These are phyloP conservation scores for Plagodis pulveraria DNA, from an alignment of 2,888 invertebrate genomes.

Conservation along the genomic window DNA sequence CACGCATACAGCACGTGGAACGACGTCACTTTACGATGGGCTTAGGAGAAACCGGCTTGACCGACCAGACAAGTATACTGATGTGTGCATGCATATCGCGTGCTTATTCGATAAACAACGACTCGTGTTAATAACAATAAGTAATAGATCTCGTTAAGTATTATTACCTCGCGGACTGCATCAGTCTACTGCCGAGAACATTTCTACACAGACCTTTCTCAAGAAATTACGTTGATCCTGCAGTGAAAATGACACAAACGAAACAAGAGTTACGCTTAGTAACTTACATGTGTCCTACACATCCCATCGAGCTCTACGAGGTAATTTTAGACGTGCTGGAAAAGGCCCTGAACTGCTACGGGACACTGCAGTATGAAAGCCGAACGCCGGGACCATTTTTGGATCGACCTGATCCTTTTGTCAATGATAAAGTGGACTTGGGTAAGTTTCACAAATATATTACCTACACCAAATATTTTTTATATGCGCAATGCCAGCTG, in stretches of 20 bases:
- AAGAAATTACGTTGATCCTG: neutral
- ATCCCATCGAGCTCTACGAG: constrained; percentile 86
- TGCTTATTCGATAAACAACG: constrained; percentile 37
- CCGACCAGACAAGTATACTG: constrained; percentile 41
- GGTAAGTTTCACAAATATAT: constrained; percentile 66
- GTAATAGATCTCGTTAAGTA: constrained; percentile 17
- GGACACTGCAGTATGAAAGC: constrained; percentile 85
- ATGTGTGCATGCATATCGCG: constrained; percentile 51
- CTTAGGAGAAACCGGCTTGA: constrained; percentile 47
- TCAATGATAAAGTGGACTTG: constrained; percentile 79
- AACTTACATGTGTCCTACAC: constrained; percentile 86
- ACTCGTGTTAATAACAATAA: constrained; percentile 1
- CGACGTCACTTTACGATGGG: constrained; percentile 40
- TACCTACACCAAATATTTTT: neutral
- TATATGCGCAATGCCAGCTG: constrained; percentile 12
- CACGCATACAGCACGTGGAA: constrained; percentile 42
- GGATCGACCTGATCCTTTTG: constrained; percentile 84
- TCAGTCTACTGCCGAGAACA: constrained; percentile 22
- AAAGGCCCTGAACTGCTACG: constrained; percentile 72
- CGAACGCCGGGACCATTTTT: constrained; percentile 78
- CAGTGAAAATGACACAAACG: constrained; percentile 58
- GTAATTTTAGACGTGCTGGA: constrained; percentile 83
- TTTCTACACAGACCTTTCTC: constrained; percentile 8
- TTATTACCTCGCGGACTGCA: constrained; percentile 3
- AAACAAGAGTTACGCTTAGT: constrained; percentile 78